A percentile compares a stretch with the other conserved stretches of the same genome.
phyloP scores from a whole-genome alignment of 1,140 invertebrate genomes.

The Stratiolaelaps scimitus region DNA sequence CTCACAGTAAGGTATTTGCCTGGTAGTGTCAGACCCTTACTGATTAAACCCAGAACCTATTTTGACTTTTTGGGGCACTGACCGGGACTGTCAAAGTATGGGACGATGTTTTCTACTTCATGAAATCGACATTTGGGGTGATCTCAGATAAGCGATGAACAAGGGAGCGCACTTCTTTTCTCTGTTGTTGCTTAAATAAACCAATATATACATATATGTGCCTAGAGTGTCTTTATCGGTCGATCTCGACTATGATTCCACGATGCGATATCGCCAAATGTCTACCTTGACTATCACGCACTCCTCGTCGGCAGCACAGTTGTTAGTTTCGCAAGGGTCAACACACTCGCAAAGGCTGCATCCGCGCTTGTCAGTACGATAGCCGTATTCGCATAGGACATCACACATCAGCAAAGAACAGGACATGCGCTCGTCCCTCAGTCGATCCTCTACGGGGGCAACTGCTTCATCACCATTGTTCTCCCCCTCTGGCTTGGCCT shows the following conservation, averaged over 20 bases:
- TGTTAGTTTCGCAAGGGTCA: slow-evolving; percentile 60
- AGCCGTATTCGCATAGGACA: slow-evolving; percentile 68
- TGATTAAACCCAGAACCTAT: too few species aligned
- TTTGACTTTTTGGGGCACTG: too few species aligned
- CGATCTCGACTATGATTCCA: too few species aligned
- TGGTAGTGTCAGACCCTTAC: too few species aligned
- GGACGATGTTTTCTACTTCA: too few species aligned
- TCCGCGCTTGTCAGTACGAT: slow-evolving; percentile 58
- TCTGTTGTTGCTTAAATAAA: slow-evolving; percentile 41
- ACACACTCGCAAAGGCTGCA: slow-evolving; percentile 72
- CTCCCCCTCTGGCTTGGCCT: slow-evolving; percentile 40
- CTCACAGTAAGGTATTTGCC: too few species aligned
- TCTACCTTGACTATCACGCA: slow-evolving; percentile 63
- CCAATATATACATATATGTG: slow-evolving; percentile 55
- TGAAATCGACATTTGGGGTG: too few species aligned
- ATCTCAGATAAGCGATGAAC: too few species aligned
- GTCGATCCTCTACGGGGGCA: slow-evolving; percentile 39
- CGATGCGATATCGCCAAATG: too few species aligned
- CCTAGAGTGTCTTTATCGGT: slow-evolving; percentile 67
- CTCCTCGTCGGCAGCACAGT: slow-evolving; percentile 55
- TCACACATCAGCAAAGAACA: slow-evolving; percentile 48
- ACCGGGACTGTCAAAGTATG: too few species aligned
- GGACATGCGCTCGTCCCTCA: too few species aligned
- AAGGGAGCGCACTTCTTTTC: slow-evolving; percentile 35
- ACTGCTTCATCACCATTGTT: neutral